Evolutionary conservation across 2,888 invertebrate genomes (phyloP), one percentile per base, ranked within the genome.

Genomic region (Ametastegia equiseti): DNA sequence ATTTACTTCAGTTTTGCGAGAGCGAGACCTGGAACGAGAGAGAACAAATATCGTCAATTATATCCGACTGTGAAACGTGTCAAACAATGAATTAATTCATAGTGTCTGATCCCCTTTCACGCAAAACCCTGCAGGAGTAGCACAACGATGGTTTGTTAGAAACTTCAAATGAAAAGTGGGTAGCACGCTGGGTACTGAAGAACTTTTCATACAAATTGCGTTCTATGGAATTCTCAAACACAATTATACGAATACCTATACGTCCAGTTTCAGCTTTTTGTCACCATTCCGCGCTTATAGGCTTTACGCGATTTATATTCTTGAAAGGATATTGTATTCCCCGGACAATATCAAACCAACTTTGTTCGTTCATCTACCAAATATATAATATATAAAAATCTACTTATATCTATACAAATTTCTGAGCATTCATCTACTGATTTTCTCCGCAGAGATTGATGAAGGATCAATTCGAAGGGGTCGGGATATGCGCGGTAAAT

Each of bases 401-500:
- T n/a, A n/a, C n/a, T n/a, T n/a, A n/a, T n/a, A n/a, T n/a, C n/a
- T n/a, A n/a, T n/a, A n/a, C n/a, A n/a, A n/a, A n/a, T n/a, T n/a
- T n/a, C n/a, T n/a, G n/a, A n/a, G n/a, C 7, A 36, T 27, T 39
- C 7, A 33, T 69, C 69, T 27, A 0, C 15, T 42, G 13, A 13
- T 69, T 39, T 39, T 30, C 5, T 83, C 82, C 54, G 2, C 92
- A 94, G 94, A 92, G 91, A 84, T 93, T 93, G 86, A 89, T 93
- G 82, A 91, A 92, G 13, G 81, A 84, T 0, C 92, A 93, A 54
- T 92, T 94, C 81, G 91, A 92, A 84, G 95, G 94, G 5, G 93
- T 94, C 27, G 95, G 94, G 0, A 91, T 95, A 77, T 95, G 95
- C 87, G 92, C 94, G 6, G 93, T 94, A n/a, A 95, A 95, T 89